A percentile compares a stretch with the other conserved stretches of the same genome.
Conservation (phyloP, 2,888 invertebrate genomes). For the Neria commutata region DNA sequence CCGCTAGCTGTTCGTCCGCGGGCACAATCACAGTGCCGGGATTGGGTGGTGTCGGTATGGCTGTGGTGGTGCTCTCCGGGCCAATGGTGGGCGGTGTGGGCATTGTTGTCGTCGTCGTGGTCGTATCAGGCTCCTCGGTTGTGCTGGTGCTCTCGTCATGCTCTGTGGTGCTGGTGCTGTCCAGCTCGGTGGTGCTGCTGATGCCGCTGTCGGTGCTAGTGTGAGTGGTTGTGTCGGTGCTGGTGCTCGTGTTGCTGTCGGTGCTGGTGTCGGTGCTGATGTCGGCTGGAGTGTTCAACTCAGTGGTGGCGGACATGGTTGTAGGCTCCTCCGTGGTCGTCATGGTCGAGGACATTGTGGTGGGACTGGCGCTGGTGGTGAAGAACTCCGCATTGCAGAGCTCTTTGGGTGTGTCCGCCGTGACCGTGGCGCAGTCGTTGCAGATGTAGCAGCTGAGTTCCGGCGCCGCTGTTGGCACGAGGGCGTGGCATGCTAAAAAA, state of each 20-base stretch:
- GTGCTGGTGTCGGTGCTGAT: conserved; percentile 1
- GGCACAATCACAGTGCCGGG: conserved; percentile 9
- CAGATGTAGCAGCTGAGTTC: conserved; percentile 56
- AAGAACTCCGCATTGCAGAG: conserved; percentile 49
- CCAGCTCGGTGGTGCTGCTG: not conserved
- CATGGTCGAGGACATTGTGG: conserved; percentile 38
- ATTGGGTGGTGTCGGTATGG: conserved; percentile 45
- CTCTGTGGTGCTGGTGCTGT: conserved; percentile 9
- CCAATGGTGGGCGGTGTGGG: conserved; percentile 39
- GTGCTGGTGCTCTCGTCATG: conserved; percentile 8
- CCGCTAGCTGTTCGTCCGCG: not conserved
- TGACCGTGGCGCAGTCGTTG: conserved; percentile 45
- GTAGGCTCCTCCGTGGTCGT: conserved; percentile 34
- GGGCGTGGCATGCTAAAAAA: conserved; percentile 43
- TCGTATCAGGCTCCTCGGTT: conserved; percentile 8
- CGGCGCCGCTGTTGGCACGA: no score
- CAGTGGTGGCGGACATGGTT: not conserved
- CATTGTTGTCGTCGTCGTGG: not conserved
- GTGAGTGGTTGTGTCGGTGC: conserved; percentile 6
- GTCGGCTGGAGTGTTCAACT: not conserved
- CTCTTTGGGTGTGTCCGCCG: conserved; percentile 39
- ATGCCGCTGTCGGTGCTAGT: not conserved
- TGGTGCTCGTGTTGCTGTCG: not conserved
- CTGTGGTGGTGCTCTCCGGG: conserved; percentile 36
- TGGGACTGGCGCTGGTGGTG: conserved; percentile 34